phyloP scores from a whole-genome alignment of 1,140 invertebrate species.

The Atta colombica region DNA sequence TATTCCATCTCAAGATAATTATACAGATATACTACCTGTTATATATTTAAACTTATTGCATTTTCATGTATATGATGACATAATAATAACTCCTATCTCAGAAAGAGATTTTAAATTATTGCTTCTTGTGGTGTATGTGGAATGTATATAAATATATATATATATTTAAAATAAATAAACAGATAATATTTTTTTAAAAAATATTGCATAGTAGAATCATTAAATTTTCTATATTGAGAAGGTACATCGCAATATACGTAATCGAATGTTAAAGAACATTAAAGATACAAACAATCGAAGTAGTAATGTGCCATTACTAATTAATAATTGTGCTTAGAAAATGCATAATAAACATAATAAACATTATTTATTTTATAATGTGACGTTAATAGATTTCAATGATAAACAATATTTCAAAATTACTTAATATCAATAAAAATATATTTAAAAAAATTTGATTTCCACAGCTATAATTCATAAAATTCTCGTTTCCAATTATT shows the following conservation, averaged over 20 bases:
- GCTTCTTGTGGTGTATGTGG: not conserved
- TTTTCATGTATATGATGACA: not conserved
- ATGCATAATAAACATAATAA: not conserved
- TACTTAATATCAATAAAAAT: not conserved
- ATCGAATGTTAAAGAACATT: not conserved
- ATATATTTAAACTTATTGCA: not conserved
- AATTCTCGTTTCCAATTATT: not conserved
- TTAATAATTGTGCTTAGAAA: slow-evolving; percentile 4
- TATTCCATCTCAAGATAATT: not conserved
- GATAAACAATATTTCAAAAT: not conserved
- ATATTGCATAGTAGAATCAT: not conserved
- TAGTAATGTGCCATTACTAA: not conserved
- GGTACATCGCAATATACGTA: not conserved
- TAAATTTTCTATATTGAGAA: not conserved
- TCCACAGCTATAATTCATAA: not conserved
- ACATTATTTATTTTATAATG: slow-evolving; percentile 10
- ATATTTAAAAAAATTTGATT: not conserved
- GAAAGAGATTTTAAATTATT: not conserved
- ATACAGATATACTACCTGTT: not conserved
- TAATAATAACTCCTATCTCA: not conserved
- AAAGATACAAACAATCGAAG: not conserved
- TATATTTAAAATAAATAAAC: not conserved
- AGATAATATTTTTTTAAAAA: not conserved
- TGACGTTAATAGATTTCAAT: not conserved
- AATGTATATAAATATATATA: not conserved